A percentile compares a stretch with the other conserved stretches of the same genome.
phyloP scores from a whole-genome alignment of 1,140 invertebrate genomes.

The Caligus rogercresseyi region DNA sequence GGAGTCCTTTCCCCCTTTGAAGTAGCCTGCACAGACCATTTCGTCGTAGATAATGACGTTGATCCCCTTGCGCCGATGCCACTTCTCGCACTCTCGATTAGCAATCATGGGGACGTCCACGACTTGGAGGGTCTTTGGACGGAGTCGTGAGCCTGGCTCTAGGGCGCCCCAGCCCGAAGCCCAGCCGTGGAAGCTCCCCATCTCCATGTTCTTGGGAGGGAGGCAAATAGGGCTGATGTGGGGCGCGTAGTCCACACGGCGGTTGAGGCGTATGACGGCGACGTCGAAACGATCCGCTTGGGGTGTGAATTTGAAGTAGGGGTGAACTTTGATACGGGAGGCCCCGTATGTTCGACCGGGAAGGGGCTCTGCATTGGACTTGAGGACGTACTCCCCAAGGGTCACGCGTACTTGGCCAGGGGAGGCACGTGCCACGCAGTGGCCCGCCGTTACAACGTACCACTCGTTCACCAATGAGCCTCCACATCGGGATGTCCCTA shows the following conservation, averaged over 20 bases:
- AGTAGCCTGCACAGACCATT: slow-evolving; percentile 91
- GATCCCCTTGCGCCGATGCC: slow-evolving; percentile 44
- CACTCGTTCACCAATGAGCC: slow-evolving; percentile 75
- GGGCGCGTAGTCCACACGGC: slow-evolving; percentile 67
- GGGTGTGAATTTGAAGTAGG: slow-evolving; percentile 85
- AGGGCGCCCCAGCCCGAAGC: slow-evolving; percentile 84
- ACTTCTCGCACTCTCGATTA: slow-evolving; percentile 61
- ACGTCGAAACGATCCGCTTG: slow-evolving; percentile 62
- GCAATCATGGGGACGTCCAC: slow-evolving; percentile 81
- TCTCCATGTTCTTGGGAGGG: slow-evolving; percentile 71
- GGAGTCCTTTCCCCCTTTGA: slow-evolving; percentile 53
- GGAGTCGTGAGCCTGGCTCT: slow-evolving; percentile 61
- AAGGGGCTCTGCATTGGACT: slow-evolving; percentile 69
- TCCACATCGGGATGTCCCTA: slow-evolving; percentile 76
- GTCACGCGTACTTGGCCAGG: slow-evolving; percentile 44
- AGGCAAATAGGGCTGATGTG: slow-evolving; percentile 84
- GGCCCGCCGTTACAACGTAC: slow-evolving; percentile 87
- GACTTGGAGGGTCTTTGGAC: slow-evolving; percentile 74
- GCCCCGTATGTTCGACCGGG: slow-evolving; percentile 79
- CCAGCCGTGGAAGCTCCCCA: slow-evolving; percentile 72
- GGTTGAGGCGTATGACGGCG: slow-evolving; percentile 65
- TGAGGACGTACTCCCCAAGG: slow-evolving; percentile 79
- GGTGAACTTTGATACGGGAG: slow-evolving; percentile 68
- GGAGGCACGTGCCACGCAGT: slow-evolving; percentile 59
- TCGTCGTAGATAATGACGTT: slow-evolving; percentile 85